A percentile compares a stretch with the other conserved stretches of the same genome.
Evolutionary conservation across 2,797 vertebrate genomes (phyloP).

Genomic region (Helostoma temminkii): DNA sequence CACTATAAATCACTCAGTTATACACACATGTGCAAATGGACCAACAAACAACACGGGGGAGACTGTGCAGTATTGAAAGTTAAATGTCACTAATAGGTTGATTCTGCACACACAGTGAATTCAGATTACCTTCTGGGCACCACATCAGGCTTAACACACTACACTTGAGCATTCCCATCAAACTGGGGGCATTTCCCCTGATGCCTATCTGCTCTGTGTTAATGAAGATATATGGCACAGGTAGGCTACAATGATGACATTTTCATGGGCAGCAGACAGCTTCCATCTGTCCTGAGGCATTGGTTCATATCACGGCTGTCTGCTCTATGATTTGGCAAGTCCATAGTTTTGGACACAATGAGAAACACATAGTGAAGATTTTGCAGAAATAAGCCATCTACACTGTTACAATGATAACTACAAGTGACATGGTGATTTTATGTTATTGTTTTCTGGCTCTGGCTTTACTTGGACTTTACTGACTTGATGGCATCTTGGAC

Average conservation of each 20-base stretch:
- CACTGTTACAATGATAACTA: constrained; percentile 38
- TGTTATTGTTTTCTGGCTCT: constrained; percentile 32
- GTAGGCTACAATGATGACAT: constrained; percentile 70
- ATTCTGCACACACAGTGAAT: constrained; percentile 66
- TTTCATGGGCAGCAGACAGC: constrained; percentile 66
- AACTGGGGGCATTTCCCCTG: constrained; percentile 62
- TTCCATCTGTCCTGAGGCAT: constrained; percentile 61
- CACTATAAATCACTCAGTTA: constrained; percentile 27
- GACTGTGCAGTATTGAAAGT: constrained; percentile 40
- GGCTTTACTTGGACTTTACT: background rate
- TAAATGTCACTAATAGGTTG: constrained; percentile 62
- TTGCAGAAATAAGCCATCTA: constrained; percentile 33
- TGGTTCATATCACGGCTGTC: constrained; percentile 47
- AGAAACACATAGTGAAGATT: constrained; percentile 22
- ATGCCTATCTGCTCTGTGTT: constrained; percentile 62
- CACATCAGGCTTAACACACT: constrained; percentile 47
- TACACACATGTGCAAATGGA: constrained; percentile 13
- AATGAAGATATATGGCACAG: constrained; percentile 78
- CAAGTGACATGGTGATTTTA: constrained; percentile 23
- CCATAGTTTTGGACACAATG: constrained; percentile 43
- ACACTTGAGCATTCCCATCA: constrained; percentile 60
- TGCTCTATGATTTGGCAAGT: constrained; percentile 53
- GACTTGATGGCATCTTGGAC: background rate
- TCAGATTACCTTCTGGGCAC: constrained; percentile 52
- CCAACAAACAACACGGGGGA: constrained; percentile 21